These are phyloP conservation scores for Onychomys leucogaster DNA, from an alignment of 2,797 vertebrate genomes.

Conservation along the genomic window DNA sequence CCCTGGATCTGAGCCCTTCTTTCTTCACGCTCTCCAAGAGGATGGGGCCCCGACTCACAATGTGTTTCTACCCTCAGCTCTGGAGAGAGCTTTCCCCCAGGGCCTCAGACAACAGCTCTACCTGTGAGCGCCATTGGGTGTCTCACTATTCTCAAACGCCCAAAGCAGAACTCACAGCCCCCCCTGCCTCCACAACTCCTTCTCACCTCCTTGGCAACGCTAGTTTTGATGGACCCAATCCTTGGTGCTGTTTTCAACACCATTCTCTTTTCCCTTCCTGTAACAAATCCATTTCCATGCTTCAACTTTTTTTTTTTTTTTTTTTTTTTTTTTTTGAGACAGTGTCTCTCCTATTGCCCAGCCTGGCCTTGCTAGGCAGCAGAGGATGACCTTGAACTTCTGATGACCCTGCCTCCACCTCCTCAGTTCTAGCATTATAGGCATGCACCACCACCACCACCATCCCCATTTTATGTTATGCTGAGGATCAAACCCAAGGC, in stretches of 20 bases:
- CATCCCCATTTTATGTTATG: neutral
- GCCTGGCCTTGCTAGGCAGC: neutral
- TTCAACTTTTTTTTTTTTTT: neutral
- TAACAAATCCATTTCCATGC: neutral
- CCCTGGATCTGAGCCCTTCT: neutral
- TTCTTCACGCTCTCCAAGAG: neutral
- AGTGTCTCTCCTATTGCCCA: neutral
- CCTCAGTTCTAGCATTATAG: neutral
- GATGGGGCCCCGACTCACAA: neutral
- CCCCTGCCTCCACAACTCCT: neutral
- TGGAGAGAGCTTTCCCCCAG: neutral
- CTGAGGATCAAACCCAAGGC: neutral
- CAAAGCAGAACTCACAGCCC: neutral
- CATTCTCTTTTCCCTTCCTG: neutral
- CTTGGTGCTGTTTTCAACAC: neutral
- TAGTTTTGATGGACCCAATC: neutral
- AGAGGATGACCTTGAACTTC: neutral
- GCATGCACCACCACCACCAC: too few species aligned
- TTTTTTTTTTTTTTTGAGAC: neutral
- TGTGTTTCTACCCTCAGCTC: neutral
- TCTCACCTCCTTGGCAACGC: fast-evolving
- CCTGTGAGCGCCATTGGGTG: neutral
- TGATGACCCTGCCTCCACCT: neutral
- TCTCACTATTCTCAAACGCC: neutral
- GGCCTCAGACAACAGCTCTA: neutral